phyloP scores from a whole-genome alignment of 1,140 invertebrate species.

The Apocrypta bakeri region DNA sequence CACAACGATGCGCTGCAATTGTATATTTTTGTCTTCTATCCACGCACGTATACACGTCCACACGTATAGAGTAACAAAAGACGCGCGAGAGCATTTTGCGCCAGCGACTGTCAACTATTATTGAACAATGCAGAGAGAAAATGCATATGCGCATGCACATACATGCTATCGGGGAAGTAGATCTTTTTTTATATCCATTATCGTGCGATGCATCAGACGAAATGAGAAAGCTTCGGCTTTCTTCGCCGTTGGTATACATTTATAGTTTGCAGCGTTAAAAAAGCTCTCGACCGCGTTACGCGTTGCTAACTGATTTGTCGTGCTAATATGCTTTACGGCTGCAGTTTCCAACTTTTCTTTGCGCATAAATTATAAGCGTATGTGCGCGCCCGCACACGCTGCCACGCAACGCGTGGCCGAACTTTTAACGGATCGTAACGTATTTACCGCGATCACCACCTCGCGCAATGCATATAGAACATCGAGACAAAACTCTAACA shows the following conservation, averaged over 20 bases:
- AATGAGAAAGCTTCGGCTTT: neutral
- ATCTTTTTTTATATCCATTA: slow-evolving; percentile 23
- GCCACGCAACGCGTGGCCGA: neutral
- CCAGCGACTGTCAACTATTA: slow-evolving; percentile 25
- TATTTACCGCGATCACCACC: too few relatives aligned
- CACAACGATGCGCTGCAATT: slow-evolving; percentile 13
- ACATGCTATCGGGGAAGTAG: neutral
- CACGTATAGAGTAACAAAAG: neutral
- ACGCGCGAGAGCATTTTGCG: neutral
- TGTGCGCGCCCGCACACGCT: too few relatives aligned
- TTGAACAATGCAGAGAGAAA: slow-evolving; percentile 24
- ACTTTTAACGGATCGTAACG: neutral
- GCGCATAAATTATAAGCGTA: too few relatives aligned
- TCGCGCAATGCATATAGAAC: neutral
- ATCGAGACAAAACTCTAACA: too few relatives aligned
- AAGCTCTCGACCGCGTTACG: neutral
- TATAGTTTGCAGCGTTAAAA: neutral
- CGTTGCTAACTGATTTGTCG: too few relatives aligned
- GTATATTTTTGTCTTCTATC: slow-evolving; percentile 16
- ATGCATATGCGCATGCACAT: neutral
- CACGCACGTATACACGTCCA: neutral
- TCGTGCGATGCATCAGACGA: neutral
- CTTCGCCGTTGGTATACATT: too few relatives aligned
- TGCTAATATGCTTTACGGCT: too few relatives aligned
- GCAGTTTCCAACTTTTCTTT: too few relatives aligned